Conservation (phyloP, 2,888 invertebrate genomes). For the Noctua fimbriata region DNA sequence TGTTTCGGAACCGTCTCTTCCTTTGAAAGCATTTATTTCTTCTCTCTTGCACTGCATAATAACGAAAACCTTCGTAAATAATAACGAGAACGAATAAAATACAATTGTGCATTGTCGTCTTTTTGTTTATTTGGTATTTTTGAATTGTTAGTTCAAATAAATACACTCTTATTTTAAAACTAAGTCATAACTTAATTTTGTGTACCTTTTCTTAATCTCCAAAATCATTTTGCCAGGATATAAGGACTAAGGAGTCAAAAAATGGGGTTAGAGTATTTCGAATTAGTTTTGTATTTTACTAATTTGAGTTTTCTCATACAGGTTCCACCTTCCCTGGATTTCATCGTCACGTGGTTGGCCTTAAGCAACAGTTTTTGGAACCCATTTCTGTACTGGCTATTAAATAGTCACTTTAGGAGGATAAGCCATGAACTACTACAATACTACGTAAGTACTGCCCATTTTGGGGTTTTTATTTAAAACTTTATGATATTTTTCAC, state of each 20-base stretch:
- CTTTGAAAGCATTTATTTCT: conserved; percentile 13
- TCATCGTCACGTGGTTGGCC: conserved; percentile 96
- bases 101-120: not conserved
- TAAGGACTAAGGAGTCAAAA: not conserved
- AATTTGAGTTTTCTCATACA: conserved; percentile 71
- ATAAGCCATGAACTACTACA: conserved; percentile 94
- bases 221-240: not conserved
- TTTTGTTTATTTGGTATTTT: not conserved
- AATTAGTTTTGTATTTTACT: not conserved
- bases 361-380: conserved; percentile 97
- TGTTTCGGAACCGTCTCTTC: not conserved
- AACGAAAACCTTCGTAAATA: conserved; percentile 12
- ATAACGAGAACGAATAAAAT: conserved; percentile 7
- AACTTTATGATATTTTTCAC: not conserved
- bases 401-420: conserved; percentile 96
- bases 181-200: no score
- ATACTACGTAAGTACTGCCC: conserved; percentile 91
- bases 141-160: no score
- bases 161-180: no score
- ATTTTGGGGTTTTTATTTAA: not conserved
- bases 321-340: conserved; percentile 95
- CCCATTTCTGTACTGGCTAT: conserved; percentile 96
- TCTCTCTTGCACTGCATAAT: conserved; percentile 11
- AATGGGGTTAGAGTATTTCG: not conserved
- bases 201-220: no score